A percentile compares a stretch with the other conserved stretches of the same genome.
phyloP scores from a whole-genome alignment of 2,113 vertebrate species.

The Myanophis thanlyinensis region DNA sequence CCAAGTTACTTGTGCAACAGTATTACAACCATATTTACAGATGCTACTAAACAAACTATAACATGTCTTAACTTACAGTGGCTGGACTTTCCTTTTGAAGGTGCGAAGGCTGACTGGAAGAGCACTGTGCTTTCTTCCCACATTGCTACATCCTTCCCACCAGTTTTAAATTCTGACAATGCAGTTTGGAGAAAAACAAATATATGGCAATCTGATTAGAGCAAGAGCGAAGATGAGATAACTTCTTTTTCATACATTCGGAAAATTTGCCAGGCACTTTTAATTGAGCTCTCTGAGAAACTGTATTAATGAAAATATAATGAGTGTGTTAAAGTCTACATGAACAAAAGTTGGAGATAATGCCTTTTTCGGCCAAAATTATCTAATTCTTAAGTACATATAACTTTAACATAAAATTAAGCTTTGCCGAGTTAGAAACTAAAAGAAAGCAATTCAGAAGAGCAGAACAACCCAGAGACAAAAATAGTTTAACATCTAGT shows the following conservation, averaged over 20 bases:
- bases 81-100: neutral
- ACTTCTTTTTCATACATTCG: neutral
- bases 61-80: neutral
- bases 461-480: neutral
- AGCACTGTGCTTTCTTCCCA: neutral
- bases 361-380: neutral
- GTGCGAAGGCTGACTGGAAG: neutral
- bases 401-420: neutral
- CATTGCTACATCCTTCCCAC: neutral
- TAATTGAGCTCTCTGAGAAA: neutral
- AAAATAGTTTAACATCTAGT: neutral
- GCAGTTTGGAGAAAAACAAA: neutral
- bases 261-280: neutral
- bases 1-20: neutral
- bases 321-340: neutral
- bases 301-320: neutral
- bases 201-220: neutral
- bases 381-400: neutral
- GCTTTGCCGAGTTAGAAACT: neutral
- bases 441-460: neutral
- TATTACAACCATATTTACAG: neutral
- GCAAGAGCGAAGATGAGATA: neutral
- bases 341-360: neutral
- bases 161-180: neutral
- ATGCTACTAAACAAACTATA: neutral